Percentiles rank a stretch among this genome's conserved stretches.
Conservation (phyloP, 2,888 invertebrate species). For the Julus scandinavius region DNA sequence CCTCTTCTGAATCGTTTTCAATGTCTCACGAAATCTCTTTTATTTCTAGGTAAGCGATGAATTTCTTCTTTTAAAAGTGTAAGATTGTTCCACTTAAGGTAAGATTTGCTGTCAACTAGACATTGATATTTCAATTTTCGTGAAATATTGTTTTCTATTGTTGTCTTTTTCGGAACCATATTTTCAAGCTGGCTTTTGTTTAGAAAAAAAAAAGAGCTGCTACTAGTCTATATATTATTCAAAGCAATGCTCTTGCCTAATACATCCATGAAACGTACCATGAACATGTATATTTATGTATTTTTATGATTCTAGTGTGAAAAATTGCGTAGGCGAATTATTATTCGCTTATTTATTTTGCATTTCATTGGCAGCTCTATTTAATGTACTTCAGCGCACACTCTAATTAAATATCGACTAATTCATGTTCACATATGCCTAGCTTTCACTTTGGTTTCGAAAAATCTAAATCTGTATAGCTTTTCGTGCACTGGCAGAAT, state of each 20-base stretch:
- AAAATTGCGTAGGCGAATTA: background rate
- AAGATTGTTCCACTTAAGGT: background rate
- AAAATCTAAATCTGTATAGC: background rate
- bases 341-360: background rate
- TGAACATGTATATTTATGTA: background rate
- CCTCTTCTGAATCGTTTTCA: background rate
- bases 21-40: background rate
- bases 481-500: background rate
- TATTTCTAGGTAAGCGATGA: slow-evolving; percentile 28
- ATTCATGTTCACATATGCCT: background rate
- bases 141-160: background rate
- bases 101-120: background rate
- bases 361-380: slow-evolving; percentile 10
- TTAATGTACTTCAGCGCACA: background rate
- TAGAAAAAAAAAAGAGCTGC: background rate
- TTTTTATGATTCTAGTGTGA: background rate
- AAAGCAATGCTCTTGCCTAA: background rate
- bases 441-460: background rate
- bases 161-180: background rate
- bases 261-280: background rate
- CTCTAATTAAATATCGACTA: slow-evolving; percentile 30
- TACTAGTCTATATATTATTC: slow-evolving; percentile 4
- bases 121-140: background rate
- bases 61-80: background rate
- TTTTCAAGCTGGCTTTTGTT: background rate